These are phyloP conservation scores for Sarotherodon lohbergeri DNA, from an alignment of 2,113 vertebrate species.

Conservation along the genomic window DNA sequence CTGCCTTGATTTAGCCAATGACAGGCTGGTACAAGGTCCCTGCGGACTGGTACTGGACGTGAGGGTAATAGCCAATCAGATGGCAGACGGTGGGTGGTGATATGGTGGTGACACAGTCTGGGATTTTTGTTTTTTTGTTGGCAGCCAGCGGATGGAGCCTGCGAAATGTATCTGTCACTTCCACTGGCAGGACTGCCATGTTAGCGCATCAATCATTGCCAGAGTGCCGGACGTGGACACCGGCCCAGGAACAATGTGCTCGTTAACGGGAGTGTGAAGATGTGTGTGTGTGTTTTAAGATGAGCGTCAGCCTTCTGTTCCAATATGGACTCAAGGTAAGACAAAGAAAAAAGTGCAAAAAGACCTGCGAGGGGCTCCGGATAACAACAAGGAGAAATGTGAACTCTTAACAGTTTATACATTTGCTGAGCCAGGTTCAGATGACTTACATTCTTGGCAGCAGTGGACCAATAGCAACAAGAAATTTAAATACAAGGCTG, in stretches of 20 bases:
- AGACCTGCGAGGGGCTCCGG: neutral
- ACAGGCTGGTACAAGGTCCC: neutral
- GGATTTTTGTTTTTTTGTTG: neutral
- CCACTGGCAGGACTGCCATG: slow-evolving; percentile 16
- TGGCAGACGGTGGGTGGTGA: neutral
- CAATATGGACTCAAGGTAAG: neutral
- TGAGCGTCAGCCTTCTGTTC: neutral
- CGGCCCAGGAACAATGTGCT: slow-evolving; percentile 22
- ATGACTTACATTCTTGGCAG: neutral
- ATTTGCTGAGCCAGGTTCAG: neutral
- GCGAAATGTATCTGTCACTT: slow-evolving; percentile 51
- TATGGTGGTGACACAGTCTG: neutral
- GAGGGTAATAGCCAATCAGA: slow-evolving; percentile 27
- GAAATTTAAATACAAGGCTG: neutral
- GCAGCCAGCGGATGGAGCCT: slow-evolving; percentile 7
- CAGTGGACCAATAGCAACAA: neutral
- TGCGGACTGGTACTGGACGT: neutral
- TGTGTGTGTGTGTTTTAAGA: neutral
- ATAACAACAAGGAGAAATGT: neutral
- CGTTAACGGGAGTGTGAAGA: neutral
- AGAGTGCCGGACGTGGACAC: slow-evolving; percentile 17
- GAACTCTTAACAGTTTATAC: neutral
- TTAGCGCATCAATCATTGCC: slow-evolving; percentile 47
- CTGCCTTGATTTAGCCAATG: neutral
- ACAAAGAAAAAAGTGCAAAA: neutral